Percentiles rank a stretch among this genome's conserved stretches.
Evolutionary conservation across 2,113 vertebrate species (phyloP).

Genomic region (Daubentonia madagascariensis): DNA sequence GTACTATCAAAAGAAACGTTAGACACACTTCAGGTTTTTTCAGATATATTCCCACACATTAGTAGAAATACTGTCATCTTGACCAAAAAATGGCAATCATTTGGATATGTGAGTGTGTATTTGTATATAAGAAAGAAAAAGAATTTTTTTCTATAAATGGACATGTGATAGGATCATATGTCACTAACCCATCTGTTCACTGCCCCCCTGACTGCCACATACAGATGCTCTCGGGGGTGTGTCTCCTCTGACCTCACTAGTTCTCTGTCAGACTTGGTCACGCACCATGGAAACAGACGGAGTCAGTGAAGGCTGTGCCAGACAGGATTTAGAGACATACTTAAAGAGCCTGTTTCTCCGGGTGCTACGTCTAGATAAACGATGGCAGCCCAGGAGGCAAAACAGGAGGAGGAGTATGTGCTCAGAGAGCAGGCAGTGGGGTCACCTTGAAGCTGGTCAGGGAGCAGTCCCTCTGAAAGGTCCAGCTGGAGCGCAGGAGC

Average conservation of each 20-base stretch:
- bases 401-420: not conserved
- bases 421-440: not conserved
- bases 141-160: not conserved
- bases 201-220: not conserved
- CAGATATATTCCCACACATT: not conserved
- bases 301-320: not conserved
- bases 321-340: not conserved
- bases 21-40: not conserved
- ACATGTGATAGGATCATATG: not conserved
- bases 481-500: fast-evolving
- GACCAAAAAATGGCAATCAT: slow-evolving; percentile 2
- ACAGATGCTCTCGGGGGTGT: not conserved
- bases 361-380: not conserved
- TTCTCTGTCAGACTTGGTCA: not conserved
- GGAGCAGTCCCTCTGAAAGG: fast-evolving
- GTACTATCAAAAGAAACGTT: not conserved
- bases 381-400: not conserved
- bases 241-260: not conserved
- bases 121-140: not conserved
- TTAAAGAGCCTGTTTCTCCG: not conserved
- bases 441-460: too few relatives aligned
- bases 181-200: not conserved
- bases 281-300: not conserved
- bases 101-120: not conserved
- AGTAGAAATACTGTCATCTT: slow-evolving; percentile 25